These are phyloP conservation scores for Uropetala carovei DNA, from an alignment of 2,888 invertebrate species.

Conservation along the genomic window DNA sequence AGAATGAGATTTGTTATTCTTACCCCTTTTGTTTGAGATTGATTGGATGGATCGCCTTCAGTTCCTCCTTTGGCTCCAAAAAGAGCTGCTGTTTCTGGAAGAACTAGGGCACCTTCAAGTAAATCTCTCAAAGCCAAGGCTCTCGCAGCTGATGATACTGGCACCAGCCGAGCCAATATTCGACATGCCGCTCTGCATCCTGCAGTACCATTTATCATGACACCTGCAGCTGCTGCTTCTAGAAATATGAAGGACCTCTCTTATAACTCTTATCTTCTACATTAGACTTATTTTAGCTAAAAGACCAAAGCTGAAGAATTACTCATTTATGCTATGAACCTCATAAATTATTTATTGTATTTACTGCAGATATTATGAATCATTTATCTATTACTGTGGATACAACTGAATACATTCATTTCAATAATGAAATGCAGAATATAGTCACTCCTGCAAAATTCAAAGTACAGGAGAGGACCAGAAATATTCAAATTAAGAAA, in stretches of 20 bases:
- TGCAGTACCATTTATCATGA: conserved; percentile 68
- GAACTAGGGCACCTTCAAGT: conserved; percentile 84
- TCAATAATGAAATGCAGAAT: too few species aligned
- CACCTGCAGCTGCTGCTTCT: conserved; percentile 68
- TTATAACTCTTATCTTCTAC: too few species aligned
- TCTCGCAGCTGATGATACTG: conserved; percentile 83
- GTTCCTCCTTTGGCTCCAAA: conserved; percentile 79
- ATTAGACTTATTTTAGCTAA: too few species aligned
- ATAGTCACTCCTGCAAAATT: too few species aligned
- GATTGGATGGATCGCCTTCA: conserved; percentile 10
- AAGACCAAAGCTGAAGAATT: too few species aligned
- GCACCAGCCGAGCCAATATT: conserved; percentile 82
- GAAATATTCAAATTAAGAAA: too few species aligned
- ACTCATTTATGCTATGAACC: too few species aligned
- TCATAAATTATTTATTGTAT: too few species aligned
- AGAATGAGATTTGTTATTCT: neutral
- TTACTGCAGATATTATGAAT: too few species aligned
- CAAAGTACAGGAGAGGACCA: too few species aligned
- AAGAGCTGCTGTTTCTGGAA: conserved; percentile 78
- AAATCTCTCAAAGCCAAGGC: conserved; percentile 85
- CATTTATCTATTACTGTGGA: too few species aligned
- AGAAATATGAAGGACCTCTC: neutral
- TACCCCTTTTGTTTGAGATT: conserved; percentile 14
- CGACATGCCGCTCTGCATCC: conserved; percentile 82
- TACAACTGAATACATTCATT: too few species aligned